Conservation (phyloP, 2,888 invertebrate genomes). For the Phalangium opilio region DNA sequence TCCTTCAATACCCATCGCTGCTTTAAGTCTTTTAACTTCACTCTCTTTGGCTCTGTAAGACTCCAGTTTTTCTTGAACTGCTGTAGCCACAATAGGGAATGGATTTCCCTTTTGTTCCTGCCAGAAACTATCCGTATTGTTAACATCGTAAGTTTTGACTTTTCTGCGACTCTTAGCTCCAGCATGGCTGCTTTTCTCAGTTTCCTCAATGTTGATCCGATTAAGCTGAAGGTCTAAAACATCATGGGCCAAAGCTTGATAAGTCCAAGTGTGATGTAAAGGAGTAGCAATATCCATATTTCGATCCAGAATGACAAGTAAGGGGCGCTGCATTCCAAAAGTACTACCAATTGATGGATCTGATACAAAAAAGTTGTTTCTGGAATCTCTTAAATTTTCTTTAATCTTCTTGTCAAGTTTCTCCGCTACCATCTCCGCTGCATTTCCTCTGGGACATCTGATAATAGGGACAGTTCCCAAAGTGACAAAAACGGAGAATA, state of each 20-base stretch:
- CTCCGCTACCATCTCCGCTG: conserved; percentile 95
- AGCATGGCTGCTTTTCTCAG: conserved; percentile 28
- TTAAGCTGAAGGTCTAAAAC: conserved; percentile 77
- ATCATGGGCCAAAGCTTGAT: conserved; percentile 95
- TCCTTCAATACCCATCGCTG: conserved; percentile 51
- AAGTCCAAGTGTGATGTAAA: conserved; percentile 98
- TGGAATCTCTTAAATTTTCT: conserved; percentile 89
- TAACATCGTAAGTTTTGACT: conserved; percentile 75
- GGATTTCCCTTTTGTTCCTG: conserved; percentile 69
- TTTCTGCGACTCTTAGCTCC: conserved; percentile 38
- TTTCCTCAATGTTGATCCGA: conserved; percentile 55
- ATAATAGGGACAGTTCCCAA: conserved; percentile 76
- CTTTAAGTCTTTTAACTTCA: conserved; percentile 86
- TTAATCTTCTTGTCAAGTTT: conserved; percentile 91
- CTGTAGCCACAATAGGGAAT: conserved; percentile 71
- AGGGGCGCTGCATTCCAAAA: conserved; percentile 67
- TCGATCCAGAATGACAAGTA: conserved; percentile 79
- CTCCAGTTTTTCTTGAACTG: conserved; percentile 95
- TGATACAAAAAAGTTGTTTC: conserved; percentile 85
- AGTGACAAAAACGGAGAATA: conserved; percentile 96
- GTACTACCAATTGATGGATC: conserved; percentile 41
- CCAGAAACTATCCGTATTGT: conserved; percentile 84
- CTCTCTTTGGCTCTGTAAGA: conserved; percentile 85
- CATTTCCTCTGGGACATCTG: conserved; percentile 81
- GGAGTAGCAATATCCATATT: conserved; percentile 95